These are phyloP conservation scores for Carposina sasakii DNA, from an alignment of 1,140 invertebrate genomes.

Conservation along the genomic window DNA sequence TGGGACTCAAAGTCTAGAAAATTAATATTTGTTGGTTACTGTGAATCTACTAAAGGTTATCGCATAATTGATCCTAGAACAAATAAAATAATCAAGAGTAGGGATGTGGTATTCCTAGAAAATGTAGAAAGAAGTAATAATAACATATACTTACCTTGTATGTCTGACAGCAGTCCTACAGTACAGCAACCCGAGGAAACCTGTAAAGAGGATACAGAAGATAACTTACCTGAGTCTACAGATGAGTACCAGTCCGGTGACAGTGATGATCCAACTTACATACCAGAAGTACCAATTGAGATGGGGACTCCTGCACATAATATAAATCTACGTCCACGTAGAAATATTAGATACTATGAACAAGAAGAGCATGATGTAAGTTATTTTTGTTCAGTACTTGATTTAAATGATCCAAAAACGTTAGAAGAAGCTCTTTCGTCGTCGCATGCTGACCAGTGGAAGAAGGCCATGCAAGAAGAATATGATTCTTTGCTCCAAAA, in stretches of 20 bases:
- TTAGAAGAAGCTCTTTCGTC: not conserved
- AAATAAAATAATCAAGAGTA: constrained; percentile 18
- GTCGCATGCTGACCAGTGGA: not conserved
- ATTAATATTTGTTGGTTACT: constrained; percentile 48
- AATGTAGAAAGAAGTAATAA: not conserved
- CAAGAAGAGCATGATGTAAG: no score
- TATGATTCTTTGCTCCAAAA: not conserved
- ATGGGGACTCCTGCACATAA: not conserved
- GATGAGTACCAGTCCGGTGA: not conserved
- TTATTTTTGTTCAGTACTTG: no score
- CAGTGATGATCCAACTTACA: not conserved
- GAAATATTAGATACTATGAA: no score
- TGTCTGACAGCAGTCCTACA: not conserved
- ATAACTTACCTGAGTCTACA: not conserved
- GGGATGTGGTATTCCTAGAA: constrained; percentile 23
- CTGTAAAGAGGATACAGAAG: not conserved
- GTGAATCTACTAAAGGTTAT: constrained; percentile 35
- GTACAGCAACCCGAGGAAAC: not conserved
- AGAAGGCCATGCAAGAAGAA: not conserved
- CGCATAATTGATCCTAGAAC: constrained; percentile 27
- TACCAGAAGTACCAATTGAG: not conserved
- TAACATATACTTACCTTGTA: not conserved
- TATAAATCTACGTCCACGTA: no score
- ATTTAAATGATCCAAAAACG: not conserved
- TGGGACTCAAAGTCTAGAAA: constrained; percentile 40